Evolutionary conservation across 2,888 invertebrate species (phyloP), one percentile per base, ranked within the genome.

Genomic region (Timema cristinae): DNA sequence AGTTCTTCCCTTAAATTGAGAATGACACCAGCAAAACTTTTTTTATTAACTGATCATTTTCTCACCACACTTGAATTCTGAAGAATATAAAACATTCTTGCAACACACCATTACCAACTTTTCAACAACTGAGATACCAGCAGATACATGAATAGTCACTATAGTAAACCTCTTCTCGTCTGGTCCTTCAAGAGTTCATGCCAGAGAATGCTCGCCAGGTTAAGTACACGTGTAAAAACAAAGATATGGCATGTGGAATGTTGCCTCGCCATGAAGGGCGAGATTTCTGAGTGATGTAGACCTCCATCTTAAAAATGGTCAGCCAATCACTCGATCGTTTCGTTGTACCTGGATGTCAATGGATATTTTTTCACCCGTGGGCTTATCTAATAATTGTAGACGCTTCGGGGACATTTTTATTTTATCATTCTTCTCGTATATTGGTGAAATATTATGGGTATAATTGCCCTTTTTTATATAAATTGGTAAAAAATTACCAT

Each of bases 401-500:
- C 32, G 32, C 32, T 32, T 32, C 32, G 32, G 32, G 32, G 32
- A 32, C 32, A 32, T 32, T 32, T 32, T 32, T 32, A 32, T 32
- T 32, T 32, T 32, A 32, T 32, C 32, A 32, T 32, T 32, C 32
- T 32, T 32, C 32, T 32, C 32, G 4, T 32, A 32, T 32, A 68
- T 49, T 68, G 13, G 16, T 68, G 50, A 10, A 51, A 47, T 68
- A 68, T 49, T 67, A 11, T 63, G 63, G 63, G 63, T 32, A 11
- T 48, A 63, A 59, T 4, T 16, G 48, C 63, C 63, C 63, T 63
- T 63, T 47, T 54, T 54, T 32, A 32, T 61, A 32, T 32, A 32
- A 66, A 70, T 71, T 75, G 73, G 75, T 73, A 73, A 74, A 32
- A 32, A 74, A 75, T 63, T 74, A 74, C 74, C 74, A 71, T 75